phyloP scores from a whole-genome alignment of 2,797 vertebrate genomes.

The Ctenopoma multispine region DNA sequence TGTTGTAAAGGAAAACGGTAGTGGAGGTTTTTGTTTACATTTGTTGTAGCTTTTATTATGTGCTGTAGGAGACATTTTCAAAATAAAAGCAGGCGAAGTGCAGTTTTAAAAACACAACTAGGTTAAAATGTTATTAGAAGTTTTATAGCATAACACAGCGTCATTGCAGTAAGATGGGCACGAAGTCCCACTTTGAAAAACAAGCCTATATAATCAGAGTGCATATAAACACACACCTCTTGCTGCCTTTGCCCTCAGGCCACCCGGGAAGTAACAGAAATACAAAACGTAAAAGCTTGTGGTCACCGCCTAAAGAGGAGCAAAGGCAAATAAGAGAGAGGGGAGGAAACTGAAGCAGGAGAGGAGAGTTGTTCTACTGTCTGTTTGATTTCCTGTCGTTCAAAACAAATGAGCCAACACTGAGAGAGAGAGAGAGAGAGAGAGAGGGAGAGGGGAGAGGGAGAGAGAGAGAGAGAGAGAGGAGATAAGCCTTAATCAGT shows the following conservation, averaged over 20 bases:
- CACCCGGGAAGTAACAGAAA: conserved; percentile 59
- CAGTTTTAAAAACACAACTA: not conserved
- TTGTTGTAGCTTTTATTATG: not conserved
- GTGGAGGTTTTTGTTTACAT: conserved; percentile 22
- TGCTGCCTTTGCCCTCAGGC: conserved; percentile 64
- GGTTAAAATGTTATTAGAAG: not conserved
- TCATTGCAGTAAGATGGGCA: conserved; percentile 37
- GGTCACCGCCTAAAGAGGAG: conserved; percentile 71
- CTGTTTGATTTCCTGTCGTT: conserved; percentile 73
- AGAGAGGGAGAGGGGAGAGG: conserved; percentile 9
- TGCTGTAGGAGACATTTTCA: not conserved
- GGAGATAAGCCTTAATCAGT: conserved; percentile 65
- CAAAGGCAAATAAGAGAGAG: conserved; percentile 51
- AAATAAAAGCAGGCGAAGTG: not conserved
- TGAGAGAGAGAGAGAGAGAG: conserved; percentile 24
- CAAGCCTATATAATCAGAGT: conserved; percentile 26
- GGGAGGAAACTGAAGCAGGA: conserved; percentile 53
- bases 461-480: conserved; percentile 26
- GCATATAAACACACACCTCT: conserved; percentile 26
- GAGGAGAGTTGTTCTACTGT: conserved; percentile 54
- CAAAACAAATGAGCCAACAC: conserved; percentile 60
- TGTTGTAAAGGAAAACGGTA: conserved; percentile 34
- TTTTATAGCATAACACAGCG: not conserved
- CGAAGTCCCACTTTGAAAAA: conserved; percentile 15
- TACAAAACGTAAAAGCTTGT: conserved; percentile 50